Evolutionary conservation across 1,140 invertebrate species (phyloP).

Genomic region (Drosophila biarmipes): DNA sequence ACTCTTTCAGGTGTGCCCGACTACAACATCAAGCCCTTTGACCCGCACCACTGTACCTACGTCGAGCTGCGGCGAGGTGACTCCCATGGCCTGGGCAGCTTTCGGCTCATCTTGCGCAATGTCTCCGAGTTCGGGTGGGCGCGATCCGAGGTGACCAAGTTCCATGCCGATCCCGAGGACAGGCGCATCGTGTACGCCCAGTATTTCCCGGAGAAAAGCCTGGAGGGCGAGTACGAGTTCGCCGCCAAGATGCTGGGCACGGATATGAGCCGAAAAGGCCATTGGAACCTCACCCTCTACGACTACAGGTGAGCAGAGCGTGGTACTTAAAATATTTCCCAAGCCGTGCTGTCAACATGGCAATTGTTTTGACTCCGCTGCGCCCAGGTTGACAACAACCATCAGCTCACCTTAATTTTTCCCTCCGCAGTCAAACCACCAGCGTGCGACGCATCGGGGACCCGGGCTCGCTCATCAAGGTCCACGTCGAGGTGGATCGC

Average conservation of each 20-base stretch:
- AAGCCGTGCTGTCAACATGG: neutral
- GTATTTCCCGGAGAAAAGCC: slow-evolving; percentile 91
- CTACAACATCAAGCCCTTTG: slow-evolving; percentile 89
- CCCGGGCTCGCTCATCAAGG: slow-evolving; percentile 86
- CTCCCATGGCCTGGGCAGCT: slow-evolving; percentile 86
- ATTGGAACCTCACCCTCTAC: slow-evolving; percentile 90
- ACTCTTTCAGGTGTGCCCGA: slow-evolving; percentile 87
- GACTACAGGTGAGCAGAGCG: slow-evolving; percentile 85
- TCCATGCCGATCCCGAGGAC: slow-evolving; percentile 89
- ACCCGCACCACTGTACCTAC: slow-evolving; percentile 90
- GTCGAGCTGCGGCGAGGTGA: slow-evolving; percentile 88
- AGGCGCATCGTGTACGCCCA: slow-evolving; percentile 89
- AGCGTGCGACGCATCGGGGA: slow-evolving; percentile 87
- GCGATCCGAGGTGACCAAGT: slow-evolving; percentile 90
- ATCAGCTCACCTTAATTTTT: neutral
- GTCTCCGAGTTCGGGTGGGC: slow-evolving; percentile 92
- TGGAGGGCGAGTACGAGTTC: slow-evolving; percentile 89
- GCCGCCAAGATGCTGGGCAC: slow-evolving; percentile 87
- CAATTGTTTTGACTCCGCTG: slow-evolving; percentile 2
- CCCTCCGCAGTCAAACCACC: slow-evolving; percentile 87
- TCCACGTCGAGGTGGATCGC: slow-evolving; percentile 89
- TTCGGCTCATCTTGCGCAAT: slow-evolving; percentile 89
- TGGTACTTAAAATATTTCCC: neutral
- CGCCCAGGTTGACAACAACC: neutral
- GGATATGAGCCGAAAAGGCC: slow-evolving; percentile 87